These are phyloP conservation scores for Cyclophora albipunctata DNA, from an alignment of 2,888 invertebrate species.

Conservation along the genomic window DNA sequence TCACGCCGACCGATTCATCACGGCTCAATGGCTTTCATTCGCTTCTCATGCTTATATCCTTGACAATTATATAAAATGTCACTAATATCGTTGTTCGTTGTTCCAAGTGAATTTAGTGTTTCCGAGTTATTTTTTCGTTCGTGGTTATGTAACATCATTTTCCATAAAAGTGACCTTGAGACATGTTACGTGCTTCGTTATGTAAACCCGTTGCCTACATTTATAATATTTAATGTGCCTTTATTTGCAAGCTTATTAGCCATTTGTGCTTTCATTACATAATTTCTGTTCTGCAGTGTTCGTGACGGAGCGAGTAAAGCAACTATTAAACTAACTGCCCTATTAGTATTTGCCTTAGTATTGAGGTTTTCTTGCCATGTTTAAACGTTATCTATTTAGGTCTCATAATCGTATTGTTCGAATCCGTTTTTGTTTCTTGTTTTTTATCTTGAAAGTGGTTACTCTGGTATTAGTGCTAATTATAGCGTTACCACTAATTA, in stretches of 20 bases:
- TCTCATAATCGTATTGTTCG: too few species aligned
- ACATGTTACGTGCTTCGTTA: slow-evolving; percentile 14
- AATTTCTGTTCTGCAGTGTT: neutral
- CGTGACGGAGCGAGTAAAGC: too few species aligned
- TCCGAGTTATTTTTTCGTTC: slow-evolving; percentile 9
- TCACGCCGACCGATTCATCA: slow-evolving; percentile 4
- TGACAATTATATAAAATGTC: slow-evolving; percentile 1
- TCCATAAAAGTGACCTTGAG: slow-evolving; percentile 32
- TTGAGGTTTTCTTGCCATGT: too few species aligned
- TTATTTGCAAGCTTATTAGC: neutral
- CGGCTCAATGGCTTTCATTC: neutral
- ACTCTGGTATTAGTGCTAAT: too few species aligned
- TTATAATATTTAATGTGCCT: neutral
- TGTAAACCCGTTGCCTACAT: slow-evolving; percentile 8
- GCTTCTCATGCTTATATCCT: slow-evolving; percentile 5
- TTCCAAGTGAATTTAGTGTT: slow-evolving; percentile 4
- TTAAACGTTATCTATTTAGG: too few species aligned
- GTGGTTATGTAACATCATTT: slow-evolving; percentile 35
- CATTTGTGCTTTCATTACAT: neutral
- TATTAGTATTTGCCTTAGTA: too few species aligned
- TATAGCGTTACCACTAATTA: too few species aligned
- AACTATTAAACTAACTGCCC: too few species aligned
- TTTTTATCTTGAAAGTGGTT: too few species aligned
- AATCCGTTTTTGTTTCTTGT: too few species aligned
- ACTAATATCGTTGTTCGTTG: slow-evolving; percentile 10